Percentiles rank a stretch among this genome's conserved stretches.
Evolutionary conservation across 2,113 vertebrate genomes (phyloP).

Genomic region (Neodon shergylaensis): DNA sequence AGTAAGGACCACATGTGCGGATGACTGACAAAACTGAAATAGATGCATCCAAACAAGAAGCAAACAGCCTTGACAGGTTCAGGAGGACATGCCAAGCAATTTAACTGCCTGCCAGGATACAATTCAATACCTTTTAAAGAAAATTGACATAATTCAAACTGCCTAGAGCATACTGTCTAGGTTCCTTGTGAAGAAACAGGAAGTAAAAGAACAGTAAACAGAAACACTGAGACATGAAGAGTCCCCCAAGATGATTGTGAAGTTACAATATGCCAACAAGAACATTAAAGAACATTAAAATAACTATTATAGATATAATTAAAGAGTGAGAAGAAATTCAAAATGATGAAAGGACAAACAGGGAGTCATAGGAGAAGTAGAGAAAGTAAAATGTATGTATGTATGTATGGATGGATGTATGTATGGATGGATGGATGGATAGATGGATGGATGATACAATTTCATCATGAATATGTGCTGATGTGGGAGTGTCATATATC

Average conservation of each 20-base stretch:
- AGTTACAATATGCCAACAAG: neutral
- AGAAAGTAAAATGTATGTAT: neutral
- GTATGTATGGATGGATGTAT: too few relatives aligned
- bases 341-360: neutral
- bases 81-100: slow-evolving; percentile 12
- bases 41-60: neutral
- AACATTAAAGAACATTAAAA: slow-evolving; percentile 47
- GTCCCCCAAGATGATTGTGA: neutral
- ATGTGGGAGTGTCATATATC: too few relatives aligned
- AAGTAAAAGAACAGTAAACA: neutral
- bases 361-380: neutral
- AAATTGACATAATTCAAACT: slow-evolving; percentile 41
- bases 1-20: neutral
- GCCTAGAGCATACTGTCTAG: neutral
- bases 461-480: neutral
- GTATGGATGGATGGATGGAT: neutral
- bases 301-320: neutral
- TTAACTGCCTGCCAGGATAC: slow-evolving; percentile 34
- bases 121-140: slow-evolving; percentile 56
- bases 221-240: slow-evolving; percentile 3
- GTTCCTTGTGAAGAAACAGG: neutral
- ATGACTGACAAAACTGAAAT: slow-evolving; percentile 8
- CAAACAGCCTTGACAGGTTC: slow-evolving; percentile 19
- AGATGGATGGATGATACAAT: neutral
- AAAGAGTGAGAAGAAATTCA: neutral